Evolutionary conservation across 2,797 vertebrate species (phyloP).

Genomic region (Diplodus sargus): DNA sequence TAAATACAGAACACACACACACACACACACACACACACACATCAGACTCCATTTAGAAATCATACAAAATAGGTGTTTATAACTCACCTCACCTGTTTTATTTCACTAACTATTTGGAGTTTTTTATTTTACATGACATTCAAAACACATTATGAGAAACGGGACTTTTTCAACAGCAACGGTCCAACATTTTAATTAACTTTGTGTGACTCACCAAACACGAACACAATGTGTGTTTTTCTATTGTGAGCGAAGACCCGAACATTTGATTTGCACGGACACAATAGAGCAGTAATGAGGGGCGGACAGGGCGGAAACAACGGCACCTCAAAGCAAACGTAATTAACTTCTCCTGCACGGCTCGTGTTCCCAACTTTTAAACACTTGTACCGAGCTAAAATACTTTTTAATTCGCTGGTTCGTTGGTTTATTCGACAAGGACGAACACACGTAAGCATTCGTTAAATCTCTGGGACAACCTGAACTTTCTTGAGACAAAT

Average conservation of each 20-base stretch:
- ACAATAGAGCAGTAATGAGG: constrained; percentile 10
- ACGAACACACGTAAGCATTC: too few relatives aligned
- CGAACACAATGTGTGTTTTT: neutral
- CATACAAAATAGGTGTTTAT: too few relatives aligned
- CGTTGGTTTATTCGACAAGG: too few relatives aligned
- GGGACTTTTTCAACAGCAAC: neutral
- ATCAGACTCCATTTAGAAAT: neutral
- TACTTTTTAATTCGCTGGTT: neutral
- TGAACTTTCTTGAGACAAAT: too few relatives aligned
- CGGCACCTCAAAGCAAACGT: neutral
- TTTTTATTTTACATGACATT: neutral
- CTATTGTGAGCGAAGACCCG: neutral
- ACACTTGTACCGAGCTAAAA: neutral
- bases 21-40: neutral
- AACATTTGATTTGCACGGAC: neutral
- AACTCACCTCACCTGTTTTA: too few relatives aligned
- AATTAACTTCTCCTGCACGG: neutral
- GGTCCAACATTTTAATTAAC: constrained; percentile 8
- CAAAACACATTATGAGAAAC: neutral
- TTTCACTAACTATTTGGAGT: neutral
- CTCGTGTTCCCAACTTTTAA: neutral
- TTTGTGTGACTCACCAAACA: neutral
- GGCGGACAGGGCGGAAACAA: neutral
- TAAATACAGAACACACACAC: neutral
- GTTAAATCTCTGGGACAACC: too few relatives aligned